phyloP scores from a whole-genome alignment of 1,140 invertebrate species.

The Sarcophaga peregrina region DNA sequence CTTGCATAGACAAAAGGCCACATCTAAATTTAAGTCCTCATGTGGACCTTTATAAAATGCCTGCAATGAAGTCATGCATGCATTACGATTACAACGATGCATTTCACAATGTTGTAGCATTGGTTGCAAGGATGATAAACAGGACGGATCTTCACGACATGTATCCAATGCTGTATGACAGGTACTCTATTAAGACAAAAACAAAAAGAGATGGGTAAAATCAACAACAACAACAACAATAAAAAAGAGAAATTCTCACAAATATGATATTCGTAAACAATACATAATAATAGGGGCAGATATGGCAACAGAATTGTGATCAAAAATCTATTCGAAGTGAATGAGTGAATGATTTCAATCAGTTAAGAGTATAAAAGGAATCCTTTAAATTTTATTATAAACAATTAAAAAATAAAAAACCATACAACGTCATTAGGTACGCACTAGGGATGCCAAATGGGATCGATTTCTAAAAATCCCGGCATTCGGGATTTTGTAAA shows the following conservation, averaged over 20 bases:
- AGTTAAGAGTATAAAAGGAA: not conserved
- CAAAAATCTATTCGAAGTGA: too few relatives aligned
- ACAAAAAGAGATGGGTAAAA: not conserved
- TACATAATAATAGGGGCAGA: not conserved
- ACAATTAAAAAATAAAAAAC: too few relatives aligned
- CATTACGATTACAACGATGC: conserved; percentile 80
- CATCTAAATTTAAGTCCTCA: conserved; percentile 84
- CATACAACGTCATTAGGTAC: too few relatives aligned
- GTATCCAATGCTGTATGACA: conserved; percentile 80
- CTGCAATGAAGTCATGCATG: conserved; percentile 88
- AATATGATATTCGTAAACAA: too few relatives aligned
- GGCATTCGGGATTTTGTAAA: too few relatives aligned
- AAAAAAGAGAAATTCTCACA: not conserved
- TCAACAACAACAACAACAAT: not conserved
- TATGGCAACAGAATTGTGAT: not conserved
- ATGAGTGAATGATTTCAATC: conserved; percentile 33
- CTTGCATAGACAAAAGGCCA: conserved; percentile 93
- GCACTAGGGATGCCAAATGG: too few relatives aligned
- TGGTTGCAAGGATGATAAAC: conserved; percentile 79
- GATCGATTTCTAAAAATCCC: too few relatives aligned
- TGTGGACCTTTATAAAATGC: conserved; percentile 84
- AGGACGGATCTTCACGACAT: conserved; percentile 81
- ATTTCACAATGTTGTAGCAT: conserved; percentile 84
- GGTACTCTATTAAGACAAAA: conserved; percentile 71
- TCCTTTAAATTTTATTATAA: too few relatives aligned